Conservation (phyloP, 2,888 invertebrate genomes). For the Drosophila colorata region DNA sequence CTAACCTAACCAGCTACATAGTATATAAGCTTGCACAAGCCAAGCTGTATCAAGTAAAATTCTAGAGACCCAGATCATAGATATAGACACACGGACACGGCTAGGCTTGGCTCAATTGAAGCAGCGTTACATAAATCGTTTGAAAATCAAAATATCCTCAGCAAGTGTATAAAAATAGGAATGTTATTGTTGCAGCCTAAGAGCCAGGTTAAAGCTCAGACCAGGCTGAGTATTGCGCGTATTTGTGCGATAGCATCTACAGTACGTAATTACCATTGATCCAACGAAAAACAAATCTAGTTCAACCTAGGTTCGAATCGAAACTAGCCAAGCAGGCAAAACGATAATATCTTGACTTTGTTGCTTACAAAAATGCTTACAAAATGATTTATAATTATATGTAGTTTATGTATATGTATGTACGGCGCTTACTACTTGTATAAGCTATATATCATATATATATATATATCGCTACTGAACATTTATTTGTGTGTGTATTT, state of each 20-base stretch:
- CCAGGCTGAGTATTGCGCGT: conserved; percentile 32
- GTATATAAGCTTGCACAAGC: neutral
- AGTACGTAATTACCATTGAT: conserved; percentile 9
- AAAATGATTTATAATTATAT: conserved; percentile 48
- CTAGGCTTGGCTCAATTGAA: neutral
- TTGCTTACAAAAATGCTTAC: conserved; percentile 52
- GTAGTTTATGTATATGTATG: conserved; percentile 10
- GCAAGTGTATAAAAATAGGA: conserved; percentile 55
- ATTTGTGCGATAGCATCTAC: conserved; percentile 43
- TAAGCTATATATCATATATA: conserved; percentile 23
- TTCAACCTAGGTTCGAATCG: conserved; percentile 13
- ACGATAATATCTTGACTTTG: conserved; percentile 8
- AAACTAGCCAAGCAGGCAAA: conserved; percentile 26
- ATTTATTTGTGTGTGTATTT: conserved; percentile 35
- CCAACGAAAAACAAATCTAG: conserved; percentile 24
- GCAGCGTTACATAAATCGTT: neutral
- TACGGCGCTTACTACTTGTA: conserved; percentile 10
- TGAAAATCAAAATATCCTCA: conserved; percentile 22
- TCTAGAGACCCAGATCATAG: neutral
- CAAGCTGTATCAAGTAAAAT: neutral
- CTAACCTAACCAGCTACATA: conserved; percentile 1
- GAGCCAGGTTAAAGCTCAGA: conserved; percentile 31
- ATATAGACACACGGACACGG: neutral
- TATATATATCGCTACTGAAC: conserved; percentile 34
- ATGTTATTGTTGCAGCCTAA: conserved; percentile 30